Conservation (phyloP, 2,797 vertebrate species). For the Anolis apletophallus region DNA sequence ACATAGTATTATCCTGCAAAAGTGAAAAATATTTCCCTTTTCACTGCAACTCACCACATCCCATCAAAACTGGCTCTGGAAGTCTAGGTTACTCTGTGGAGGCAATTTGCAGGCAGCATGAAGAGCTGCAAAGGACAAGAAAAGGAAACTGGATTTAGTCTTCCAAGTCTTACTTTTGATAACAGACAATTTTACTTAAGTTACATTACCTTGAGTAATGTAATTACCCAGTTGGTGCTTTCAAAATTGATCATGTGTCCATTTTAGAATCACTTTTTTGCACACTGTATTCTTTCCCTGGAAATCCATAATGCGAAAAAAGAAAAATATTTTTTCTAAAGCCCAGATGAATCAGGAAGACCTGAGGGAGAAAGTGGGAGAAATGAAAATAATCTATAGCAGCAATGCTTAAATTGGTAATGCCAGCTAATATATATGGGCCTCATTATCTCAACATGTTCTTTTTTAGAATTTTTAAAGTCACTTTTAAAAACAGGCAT, state of each 20-base stretch:
- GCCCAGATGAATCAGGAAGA: conserved; percentile 48
- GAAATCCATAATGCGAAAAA: neutral
- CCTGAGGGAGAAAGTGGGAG: conserved; percentile 52
- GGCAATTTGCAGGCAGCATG: neutral
- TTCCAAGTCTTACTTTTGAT: neutral
- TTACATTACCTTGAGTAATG: neutral
- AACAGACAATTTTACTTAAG: neutral
- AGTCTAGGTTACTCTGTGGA: neutral
- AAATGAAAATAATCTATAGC: conserved; percentile 64
- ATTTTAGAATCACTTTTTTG: neutral
- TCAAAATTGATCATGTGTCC: neutral
- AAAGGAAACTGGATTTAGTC: neutral
- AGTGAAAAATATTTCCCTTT: neutral
- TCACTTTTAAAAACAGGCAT: conserved; percentile 71
- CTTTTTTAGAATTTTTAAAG: conserved; percentile 69
- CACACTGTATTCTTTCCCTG: neutral
- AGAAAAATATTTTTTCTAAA: conserved; percentile 58
- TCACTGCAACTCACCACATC: neutral
- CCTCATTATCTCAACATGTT: conserved; percentile 69
- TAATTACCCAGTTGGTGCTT: neutral
- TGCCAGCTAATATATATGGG: conserved; percentile 68
- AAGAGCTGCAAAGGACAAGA: neutral
- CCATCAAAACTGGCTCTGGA: neutral
- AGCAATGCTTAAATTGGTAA: conserved; percentile 68
- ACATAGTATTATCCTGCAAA: neutral